phyloP scores from a whole-genome alignment of 2,797 vertebrate species.

The Muraenolepis orangiensis region DNA sequence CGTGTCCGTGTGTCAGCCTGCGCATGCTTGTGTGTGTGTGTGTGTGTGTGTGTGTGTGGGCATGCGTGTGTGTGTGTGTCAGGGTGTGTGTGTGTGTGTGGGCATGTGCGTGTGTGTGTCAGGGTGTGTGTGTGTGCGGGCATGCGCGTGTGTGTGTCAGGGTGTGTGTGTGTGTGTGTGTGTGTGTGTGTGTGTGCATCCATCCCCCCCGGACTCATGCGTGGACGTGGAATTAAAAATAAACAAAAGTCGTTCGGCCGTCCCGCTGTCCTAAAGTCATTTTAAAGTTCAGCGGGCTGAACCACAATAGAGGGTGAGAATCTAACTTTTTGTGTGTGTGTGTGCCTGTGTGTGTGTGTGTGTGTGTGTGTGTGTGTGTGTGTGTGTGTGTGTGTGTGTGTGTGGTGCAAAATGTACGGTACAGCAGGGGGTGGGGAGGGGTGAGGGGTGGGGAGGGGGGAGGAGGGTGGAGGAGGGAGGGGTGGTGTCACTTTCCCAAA shows the following conservation, averaged over 20 bases:
- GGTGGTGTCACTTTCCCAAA: constrained; percentile 35
- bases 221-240: background rate
- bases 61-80: background rate
- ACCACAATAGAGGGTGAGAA: constrained; percentile 5
- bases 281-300: background rate
- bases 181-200: background rate
- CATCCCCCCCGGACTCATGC: background rate
- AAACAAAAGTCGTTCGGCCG: background rate
- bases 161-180: background rate
- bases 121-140: background rate
- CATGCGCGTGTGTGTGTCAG: too few relatives aligned
- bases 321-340: constrained; percentile 13
- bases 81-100: too few relatives aligned
- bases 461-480: too few relatives aligned
- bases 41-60: too few relatives aligned
- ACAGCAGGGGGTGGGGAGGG: too few relatives aligned
- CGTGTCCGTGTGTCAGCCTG: background rate
- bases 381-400: background rate
- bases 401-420: constrained; percentile 9
- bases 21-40: background rate
- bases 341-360: too few relatives aligned
- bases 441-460: too few relatives aligned
- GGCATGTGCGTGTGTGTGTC: background rate
- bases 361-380: too few relatives aligned
- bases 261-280: background rate